Percentiles rank a stretch among this genome's conserved stretches.
phyloP scores from a whole-genome alignment of 2,888 invertebrate genomes.

The Sminthurinus aureus region DNA sequence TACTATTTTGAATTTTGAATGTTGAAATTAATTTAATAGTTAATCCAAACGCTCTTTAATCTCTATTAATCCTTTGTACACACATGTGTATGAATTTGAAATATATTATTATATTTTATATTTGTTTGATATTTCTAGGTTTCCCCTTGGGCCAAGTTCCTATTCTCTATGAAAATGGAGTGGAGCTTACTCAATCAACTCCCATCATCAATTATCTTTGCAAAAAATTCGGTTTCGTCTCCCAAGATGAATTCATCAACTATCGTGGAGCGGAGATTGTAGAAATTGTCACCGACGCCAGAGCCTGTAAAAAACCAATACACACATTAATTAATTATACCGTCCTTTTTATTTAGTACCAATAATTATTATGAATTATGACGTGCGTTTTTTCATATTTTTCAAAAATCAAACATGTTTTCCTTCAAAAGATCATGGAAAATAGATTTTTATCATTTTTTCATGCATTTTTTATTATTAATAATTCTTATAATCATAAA shows the following conservation, averaged over 20 bases:
- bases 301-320: background rate
- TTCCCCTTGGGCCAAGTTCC: background rate
- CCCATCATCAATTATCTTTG: background rate
- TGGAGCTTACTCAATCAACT: background rate
- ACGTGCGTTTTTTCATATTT: background rate
- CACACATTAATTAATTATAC: background rate
- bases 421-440: background rate
- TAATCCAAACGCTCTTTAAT: background rate
- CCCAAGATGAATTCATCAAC: background rate
- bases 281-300: background rate
- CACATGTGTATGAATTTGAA: no score
- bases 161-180: background rate
- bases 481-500: background rate
- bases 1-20: background rate
- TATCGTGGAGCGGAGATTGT: background rate
- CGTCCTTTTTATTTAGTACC: background rate
- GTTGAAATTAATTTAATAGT: background rate
- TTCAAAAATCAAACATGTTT: background rate
- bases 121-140: background rate
- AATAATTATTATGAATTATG: background rate
- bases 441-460: background rate
- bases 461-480: background rate
- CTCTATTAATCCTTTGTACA: background rate
- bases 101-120: no score
- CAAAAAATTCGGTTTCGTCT: conserved; percentile 4